phyloP scores from a whole-genome alignment of 2,888 invertebrate species.

The Dicyrtomina minuta region DNA sequence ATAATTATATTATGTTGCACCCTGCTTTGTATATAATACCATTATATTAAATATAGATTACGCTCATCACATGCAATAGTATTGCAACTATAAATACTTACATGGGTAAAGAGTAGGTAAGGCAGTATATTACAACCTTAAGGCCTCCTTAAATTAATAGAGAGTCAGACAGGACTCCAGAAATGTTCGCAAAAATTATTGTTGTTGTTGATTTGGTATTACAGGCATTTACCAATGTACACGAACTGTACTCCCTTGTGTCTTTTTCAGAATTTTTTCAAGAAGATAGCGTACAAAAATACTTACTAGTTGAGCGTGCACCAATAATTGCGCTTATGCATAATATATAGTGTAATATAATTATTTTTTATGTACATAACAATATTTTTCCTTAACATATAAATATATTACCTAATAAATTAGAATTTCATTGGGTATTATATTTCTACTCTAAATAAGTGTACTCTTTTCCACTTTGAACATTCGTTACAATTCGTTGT shows the following conservation, averaged over 20 bases:
- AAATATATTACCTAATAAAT: background rate
- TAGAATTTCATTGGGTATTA: background rate
- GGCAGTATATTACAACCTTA: conserved; percentile 1
- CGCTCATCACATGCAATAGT: conserved; percentile 20
- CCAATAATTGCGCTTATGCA: too few relatives aligned
- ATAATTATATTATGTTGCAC: too few relatives aligned
- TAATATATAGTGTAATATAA: too few relatives aligned
- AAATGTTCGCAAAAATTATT: background rate
- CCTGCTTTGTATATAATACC: background rate
- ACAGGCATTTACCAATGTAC: background rate
- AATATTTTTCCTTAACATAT: background rate
- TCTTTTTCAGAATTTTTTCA: background rate
- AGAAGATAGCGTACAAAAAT: background rate
- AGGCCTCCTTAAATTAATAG: background rate
- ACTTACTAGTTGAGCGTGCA: conserved; percentile 9
- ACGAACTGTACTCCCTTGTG: background rate
- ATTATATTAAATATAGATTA: conserved; percentile 4
- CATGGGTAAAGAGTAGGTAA: conserved; percentile 1
- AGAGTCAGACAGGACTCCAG: background rate
- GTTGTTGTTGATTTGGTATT: background rate
- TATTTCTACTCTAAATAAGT: conserved; percentile 2
- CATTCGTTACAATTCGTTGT: background rate
- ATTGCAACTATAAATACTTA: conserved; percentile 17
- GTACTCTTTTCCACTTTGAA: conserved; percentile 19
- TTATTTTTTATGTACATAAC: too few relatives aligned